Conservation (phyloP, 2,797 vertebrate species). For the Parambassis ranga region DNA sequence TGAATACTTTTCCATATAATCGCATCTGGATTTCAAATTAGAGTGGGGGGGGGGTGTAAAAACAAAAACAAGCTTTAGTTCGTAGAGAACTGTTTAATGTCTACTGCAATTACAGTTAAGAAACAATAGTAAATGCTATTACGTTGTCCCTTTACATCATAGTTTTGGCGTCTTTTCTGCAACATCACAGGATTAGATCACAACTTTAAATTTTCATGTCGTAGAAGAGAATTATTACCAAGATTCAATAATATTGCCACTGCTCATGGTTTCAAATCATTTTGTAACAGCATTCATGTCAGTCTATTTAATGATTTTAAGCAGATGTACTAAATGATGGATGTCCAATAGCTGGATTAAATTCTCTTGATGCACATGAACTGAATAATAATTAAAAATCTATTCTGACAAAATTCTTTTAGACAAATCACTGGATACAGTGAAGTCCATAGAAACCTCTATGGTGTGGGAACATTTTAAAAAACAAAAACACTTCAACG, state of each 20-base stretch:
- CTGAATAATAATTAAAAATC: constrained; percentile 46
- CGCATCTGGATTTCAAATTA: constrained; percentile 25
- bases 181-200: neutral
- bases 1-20: constrained; percentile 43
- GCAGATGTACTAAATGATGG: constrained; percentile 23
- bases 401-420: constrained; percentile 40
- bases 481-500: constrained; percentile 29
- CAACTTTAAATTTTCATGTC: neutral
- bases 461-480: constrained; percentile 27
- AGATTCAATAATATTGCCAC: constrained; percentile 23
- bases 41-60: neutral
- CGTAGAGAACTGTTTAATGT: neutral
- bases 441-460: constrained; percentile 6
- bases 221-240: constrained; percentile 4
- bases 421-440: constrained; percentile 28
- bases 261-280: constrained; percentile 35
- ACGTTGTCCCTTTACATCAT: neutral
- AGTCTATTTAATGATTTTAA: constrained; percentile 38
- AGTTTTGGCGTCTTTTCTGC: neutral
- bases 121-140: neutral
- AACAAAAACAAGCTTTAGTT: constrained; percentile 19
- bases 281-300: constrained; percentile 39
- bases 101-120: neutral
- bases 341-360: constrained; percentile 41
- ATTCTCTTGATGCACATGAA: constrained; percentile 39